Conservation (phyloP, 1,140 invertebrate genomes). For the Aphelinus certus region DNA sequence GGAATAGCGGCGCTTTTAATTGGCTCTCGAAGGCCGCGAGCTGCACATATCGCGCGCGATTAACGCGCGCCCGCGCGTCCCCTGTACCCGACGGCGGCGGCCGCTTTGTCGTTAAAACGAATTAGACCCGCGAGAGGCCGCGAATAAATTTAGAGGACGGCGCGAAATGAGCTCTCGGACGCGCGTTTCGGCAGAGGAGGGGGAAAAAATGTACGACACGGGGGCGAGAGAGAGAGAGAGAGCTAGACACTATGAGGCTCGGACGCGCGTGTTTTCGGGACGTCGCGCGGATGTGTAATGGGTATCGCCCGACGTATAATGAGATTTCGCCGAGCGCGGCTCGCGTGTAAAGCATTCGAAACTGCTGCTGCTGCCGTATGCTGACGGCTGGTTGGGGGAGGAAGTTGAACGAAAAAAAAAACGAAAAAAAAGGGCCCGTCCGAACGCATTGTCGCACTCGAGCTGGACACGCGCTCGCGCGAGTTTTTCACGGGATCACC, state of each 20-base stretch:
- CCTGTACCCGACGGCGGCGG: background rate
- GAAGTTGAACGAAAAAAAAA: slow-evolving; percentile 44
- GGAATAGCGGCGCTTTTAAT: slow-evolving; percentile 32
- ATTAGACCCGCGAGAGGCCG: slow-evolving; percentile 35
- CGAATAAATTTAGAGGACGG: slow-evolving; percentile 36
- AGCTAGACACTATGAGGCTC: slow-evolving; percentile 43
- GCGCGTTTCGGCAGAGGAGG: no score
- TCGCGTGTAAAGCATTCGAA: slow-evolving; percentile 63
- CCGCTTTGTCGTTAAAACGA: slow-evolving; percentile 40
- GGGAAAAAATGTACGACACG: slow-evolving; percentile 19
- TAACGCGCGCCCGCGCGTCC: slow-evolving; percentile 29
- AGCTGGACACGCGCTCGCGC: background rate
- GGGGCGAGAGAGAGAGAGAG: slow-evolving; percentile 41
- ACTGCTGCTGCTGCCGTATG: slow-evolving; percentile 37
- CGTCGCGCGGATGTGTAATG: slow-evolving; percentile 58
- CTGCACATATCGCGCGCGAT: slow-evolving; percentile 36
- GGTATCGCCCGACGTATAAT: slow-evolving; percentile 60
- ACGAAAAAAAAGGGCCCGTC: slow-evolving; percentile 60
- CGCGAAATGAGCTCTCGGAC: slow-evolving; percentile 22
- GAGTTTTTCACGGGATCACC: no score
- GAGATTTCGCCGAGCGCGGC: slow-evolving; percentile 63
- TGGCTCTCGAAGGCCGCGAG: slow-evolving; percentile 37
- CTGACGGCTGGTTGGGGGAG: slow-evolving; percentile 28
- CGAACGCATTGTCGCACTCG: slow-evolving; percentile 63
- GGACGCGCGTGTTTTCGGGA: slow-evolving; percentile 54